Percentiles rank a stretch among this genome's conserved stretches.
phyloP scores from a whole-genome alignment of 2,888 invertebrate species.

The Hemithea aestivaria region DNA sequence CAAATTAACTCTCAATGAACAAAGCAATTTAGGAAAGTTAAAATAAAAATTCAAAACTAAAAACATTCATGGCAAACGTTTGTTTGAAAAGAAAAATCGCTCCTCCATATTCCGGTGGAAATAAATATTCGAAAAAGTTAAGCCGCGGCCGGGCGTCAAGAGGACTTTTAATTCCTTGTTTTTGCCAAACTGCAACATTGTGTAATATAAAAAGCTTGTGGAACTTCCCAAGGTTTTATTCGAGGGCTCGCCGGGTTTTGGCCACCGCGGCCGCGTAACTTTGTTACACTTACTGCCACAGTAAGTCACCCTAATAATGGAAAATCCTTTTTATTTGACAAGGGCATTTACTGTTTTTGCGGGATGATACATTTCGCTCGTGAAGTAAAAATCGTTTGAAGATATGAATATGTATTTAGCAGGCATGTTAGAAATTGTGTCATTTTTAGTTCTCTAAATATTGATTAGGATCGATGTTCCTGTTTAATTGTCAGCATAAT shows the following conservation, averaged over 20 bases:
- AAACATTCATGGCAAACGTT: conserved; percentile 20
- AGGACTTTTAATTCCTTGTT: conserved; percentile 45
- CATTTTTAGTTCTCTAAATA: too few relatives aligned
- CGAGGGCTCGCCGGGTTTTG: conserved; percentile 40
- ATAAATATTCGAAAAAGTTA: conserved; percentile 31
- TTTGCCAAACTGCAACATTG: conserved; percentile 47
- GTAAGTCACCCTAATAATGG: conserved; percentile 57
- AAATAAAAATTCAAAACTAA: conserved; percentile 14
- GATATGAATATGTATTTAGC: background rate
- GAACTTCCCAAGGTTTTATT: conserved; percentile 55
- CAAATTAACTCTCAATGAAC: conserved; percentile 1
- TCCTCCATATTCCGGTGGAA: conserved; percentile 26
- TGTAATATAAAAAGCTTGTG: conserved; percentile 45
- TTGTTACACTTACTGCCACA: conserved; percentile 52
- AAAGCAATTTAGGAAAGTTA: conserved; percentile 16
- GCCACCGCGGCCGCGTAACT: conserved; percentile 49
- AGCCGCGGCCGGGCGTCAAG: conserved; percentile 29
- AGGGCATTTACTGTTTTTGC: conserved; percentile 42
- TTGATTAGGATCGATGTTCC: too few relatives aligned
- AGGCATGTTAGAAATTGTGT: too few relatives aligned
- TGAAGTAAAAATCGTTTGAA: conserved; percentile 3
- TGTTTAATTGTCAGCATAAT: too few relatives aligned
- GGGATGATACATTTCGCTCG: conserved; percentile 7
- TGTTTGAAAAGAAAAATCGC: conserved; percentile 24
- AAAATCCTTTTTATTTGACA: conserved; percentile 53